phyloP scores from a whole-genome alignment of 2,888 invertebrate genomes.

The Prostheceraeus crozeri region DNA sequence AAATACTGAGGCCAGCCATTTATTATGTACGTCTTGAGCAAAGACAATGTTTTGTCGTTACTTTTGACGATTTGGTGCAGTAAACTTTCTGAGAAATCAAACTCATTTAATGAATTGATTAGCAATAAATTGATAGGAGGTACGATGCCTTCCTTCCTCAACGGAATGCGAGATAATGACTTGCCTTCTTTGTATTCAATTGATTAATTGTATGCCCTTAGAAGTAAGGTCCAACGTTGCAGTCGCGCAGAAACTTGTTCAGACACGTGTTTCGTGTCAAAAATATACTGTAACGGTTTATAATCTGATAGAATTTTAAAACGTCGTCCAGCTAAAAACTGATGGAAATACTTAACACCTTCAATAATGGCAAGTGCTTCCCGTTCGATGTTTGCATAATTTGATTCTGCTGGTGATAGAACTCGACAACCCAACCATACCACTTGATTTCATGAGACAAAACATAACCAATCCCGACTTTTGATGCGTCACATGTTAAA shows the following conservation, averaged over 20 bases:
- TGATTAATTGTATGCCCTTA: constrained; percentile 48
- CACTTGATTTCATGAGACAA: constrained; percentile 12
- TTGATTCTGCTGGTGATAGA: constrained; percentile 46
- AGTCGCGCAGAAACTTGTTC: constrained; percentile 42
- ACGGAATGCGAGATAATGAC: constrained; percentile 43
- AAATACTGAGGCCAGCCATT: constrained; percentile 17
- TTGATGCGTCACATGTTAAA: not conserved
- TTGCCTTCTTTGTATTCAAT: constrained; percentile 44
- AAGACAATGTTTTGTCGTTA: not conserved
- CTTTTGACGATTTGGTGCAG: constrained; percentile 10
- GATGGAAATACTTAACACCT: constrained; percentile 50
- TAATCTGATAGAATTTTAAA: constrained; percentile 54
- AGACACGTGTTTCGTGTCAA: constrained; percentile 44
- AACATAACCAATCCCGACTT: not conserved
- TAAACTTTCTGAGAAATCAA: constrained; percentile 18
- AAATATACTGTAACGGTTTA: constrained; percentile 51
- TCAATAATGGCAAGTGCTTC: constrained; percentile 51
- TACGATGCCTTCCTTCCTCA: not conserved
- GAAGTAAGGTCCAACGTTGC: constrained; percentile 42
- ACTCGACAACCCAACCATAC: constrained; percentile 30
- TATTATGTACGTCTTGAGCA: constrained; percentile 16
- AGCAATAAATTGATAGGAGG: constrained; percentile 1
- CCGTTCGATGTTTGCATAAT: constrained; percentile 49
- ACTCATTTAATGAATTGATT: constrained; percentile 18
- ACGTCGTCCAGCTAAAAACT: constrained; percentile 48